Evolutionary conservation across 2,113 vertebrate species (phyloP).

Genomic region (Xenopus laevis): DNA sequence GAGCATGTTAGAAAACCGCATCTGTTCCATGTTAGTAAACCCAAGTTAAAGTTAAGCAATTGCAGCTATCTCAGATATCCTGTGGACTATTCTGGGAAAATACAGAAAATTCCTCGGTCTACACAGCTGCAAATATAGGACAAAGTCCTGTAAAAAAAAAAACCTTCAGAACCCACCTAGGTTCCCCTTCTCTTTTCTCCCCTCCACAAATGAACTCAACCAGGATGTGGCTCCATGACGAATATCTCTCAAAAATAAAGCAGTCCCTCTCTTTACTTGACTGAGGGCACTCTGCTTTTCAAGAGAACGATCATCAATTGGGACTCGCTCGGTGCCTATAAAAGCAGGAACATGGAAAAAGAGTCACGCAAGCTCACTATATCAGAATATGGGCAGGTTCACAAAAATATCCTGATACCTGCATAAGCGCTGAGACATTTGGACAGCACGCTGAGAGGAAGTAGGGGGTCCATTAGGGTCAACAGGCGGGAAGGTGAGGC

Average conservation of each 20-base stretch:
- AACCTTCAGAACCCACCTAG: not conserved
- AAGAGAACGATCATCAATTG: slow-evolving; percentile 52
- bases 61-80: no score
- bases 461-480: slow-evolving; percentile 83
- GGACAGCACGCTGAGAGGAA: slow-evolving; percentile 83
- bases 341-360: not conserved
- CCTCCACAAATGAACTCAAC: slow-evolving; percentile 80
- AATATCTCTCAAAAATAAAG: slow-evolving; percentile 73
- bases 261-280: slow-evolving; percentile 72
- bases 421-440: slow-evolving; percentile 85
- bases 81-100: no score
- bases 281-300: slow-evolving; percentile 74
- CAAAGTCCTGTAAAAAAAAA: not conserved
- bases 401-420: slow-evolving; percentile 55
- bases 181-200: slow-evolving; percentile 48
- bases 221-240: slow-evolving; percentile 79
- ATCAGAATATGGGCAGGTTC: not conserved
- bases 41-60: no score
- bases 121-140: not conserved
- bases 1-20: no score
- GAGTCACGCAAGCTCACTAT: not conserved
- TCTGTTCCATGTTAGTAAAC: no score
- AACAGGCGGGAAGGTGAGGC: slow-evolving; percentile 90
- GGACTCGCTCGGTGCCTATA: slow-evolving; percentile 65
- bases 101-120: no score